phyloP scores from a whole-genome alignment of 2,888 invertebrate species.

The Synanthedon andrenaeformis region DNA sequence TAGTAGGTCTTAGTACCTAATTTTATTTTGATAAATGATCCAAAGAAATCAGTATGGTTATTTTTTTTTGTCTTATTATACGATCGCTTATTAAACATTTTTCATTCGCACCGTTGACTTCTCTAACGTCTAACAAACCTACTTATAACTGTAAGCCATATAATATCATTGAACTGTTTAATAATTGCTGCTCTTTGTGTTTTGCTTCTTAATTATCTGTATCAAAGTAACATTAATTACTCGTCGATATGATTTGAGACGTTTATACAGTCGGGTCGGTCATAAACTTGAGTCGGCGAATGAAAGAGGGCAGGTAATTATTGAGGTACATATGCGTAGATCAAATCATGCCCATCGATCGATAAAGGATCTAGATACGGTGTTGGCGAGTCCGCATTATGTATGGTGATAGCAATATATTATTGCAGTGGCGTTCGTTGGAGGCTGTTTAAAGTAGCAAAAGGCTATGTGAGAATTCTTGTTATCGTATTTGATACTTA shows the following conservation, averaged over 20 bases:
- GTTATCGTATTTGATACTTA: too few relatives aligned
- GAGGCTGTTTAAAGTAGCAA: too few relatives aligned
- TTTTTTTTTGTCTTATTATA: too few relatives aligned
- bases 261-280: slow-evolving; percentile 52
- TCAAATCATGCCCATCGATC: slow-evolving; percentile 63
- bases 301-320: slow-evolving; percentile 65
- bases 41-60: too few relatives aligned
- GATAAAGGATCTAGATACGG: slow-evolving; percentile 60
- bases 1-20: too few relatives aligned
- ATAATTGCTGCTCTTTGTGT: slow-evolving; percentile 13
- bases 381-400: slow-evolving; percentile 33
- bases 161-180: background rate
- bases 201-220: slow-evolving; percentile 42
- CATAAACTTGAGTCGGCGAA: slow-evolving; percentile 60
- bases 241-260: slow-evolving; percentile 58
- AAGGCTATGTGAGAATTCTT: too few relatives aligned
- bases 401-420: slow-evolving; percentile 12
- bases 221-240: slow-evolving; percentile 58
- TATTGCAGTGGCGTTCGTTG: background rate
- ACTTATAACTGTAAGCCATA: background rate
- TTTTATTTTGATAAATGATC: too few relatives aligned
- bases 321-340: slow-evolving; percentile 63
- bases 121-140: too few relatives aligned
- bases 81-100: too few relatives aligned
- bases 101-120: too few relatives aligned